Percentiles rank a stretch among this genome's conserved stretches.
phyloP scores from a whole-genome alignment of 2,888 invertebrate genomes.

The Plebejus melissa region DNA sequence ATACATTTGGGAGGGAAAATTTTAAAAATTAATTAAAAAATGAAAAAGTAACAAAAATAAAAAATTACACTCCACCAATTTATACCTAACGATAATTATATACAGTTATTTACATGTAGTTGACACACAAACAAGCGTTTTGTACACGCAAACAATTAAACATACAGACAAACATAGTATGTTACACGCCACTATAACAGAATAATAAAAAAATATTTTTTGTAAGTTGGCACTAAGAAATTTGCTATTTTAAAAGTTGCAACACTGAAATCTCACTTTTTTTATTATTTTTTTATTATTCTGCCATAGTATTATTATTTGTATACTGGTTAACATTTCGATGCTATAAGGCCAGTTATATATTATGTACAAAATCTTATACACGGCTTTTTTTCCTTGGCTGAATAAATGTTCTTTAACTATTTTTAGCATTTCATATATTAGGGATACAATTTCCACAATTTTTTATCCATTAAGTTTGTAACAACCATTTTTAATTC shows the following conservation, averaged over 20 bases:
- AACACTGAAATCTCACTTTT: not conserved
- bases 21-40: conserved; percentile 41
- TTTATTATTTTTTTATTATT: not conserved
- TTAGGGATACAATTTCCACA: not conserved
- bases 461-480: not conserved
- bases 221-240: not conserved
- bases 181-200: conserved; percentile 2
- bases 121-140: conserved; percentile 30
- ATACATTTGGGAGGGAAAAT: conserved; percentile 50
- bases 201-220: not conserved
- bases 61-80: conserved; percentile 51
- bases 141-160: conserved; percentile 28
- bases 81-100: conserved; percentile 43
- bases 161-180: conserved; percentile 22
- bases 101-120: conserved; percentile 30
- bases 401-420: not conserved
- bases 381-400: not conserved
- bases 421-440: not conserved
- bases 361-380: conserved; percentile 15
- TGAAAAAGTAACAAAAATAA: conserved; percentile 52
- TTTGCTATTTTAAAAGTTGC: not conserved
- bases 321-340: conserved; percentile 18
- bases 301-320: not conserved
- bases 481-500: not conserved
- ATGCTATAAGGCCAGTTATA: conserved; percentile 3